Conservation (phyloP, 2,888 invertebrate species). For the Orthosia cruda region DNA sequence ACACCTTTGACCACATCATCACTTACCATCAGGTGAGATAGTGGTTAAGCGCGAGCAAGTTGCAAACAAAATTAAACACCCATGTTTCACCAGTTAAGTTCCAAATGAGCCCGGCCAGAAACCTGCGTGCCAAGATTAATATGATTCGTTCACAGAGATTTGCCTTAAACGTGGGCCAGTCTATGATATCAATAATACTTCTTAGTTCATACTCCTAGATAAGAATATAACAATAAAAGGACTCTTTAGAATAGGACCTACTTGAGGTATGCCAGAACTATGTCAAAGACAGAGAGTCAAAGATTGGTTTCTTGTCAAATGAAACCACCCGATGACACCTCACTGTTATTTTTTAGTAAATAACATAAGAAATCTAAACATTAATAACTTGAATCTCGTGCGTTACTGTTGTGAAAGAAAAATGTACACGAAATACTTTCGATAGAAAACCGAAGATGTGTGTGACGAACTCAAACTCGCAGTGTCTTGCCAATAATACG, state of each 20-base stretch:
- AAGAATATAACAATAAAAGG: not conserved
- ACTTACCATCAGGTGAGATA: too few species aligned
- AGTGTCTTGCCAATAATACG: not conserved
- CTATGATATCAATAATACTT: not conserved
- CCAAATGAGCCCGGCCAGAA: too few species aligned
- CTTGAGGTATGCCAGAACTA: not conserved
- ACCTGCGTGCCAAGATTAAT: too few species aligned
- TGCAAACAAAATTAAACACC: too few species aligned
- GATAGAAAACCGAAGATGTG: not conserved
- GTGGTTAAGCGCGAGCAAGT: too few species aligned
- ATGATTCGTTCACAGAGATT: too few species aligned
- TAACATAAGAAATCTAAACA: not conserved
- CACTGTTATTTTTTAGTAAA: not conserved
- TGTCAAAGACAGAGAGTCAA: too few species aligned
- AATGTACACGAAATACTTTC: not conserved
- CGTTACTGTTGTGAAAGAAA: not conserved
- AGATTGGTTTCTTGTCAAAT: conserved; percentile 4
- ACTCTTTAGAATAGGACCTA: not conserved
- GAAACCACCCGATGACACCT: not conserved
- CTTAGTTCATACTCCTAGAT: not conserved
- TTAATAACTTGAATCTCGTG: too few species aligned
- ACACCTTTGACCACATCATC: too few species aligned
- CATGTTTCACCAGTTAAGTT: too few species aligned
- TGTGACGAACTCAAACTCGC: not conserved
- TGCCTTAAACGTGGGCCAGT: not conserved